Base-by-base conservation (phyloP, 2,888 invertebrate species). In the Coelogynopora nodosa region DNA sequence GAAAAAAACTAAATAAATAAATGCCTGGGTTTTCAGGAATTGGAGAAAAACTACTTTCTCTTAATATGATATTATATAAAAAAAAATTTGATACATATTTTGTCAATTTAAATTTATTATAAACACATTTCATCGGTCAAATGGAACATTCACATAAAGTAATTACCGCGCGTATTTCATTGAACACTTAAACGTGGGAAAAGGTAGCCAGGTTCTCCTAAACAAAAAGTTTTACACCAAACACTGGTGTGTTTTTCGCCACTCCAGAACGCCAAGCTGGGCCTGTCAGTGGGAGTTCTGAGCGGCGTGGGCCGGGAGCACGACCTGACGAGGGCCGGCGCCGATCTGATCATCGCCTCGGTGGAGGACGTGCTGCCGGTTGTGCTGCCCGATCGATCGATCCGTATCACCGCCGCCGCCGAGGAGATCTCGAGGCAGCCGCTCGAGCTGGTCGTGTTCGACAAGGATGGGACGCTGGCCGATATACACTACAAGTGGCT, bases 221-320 rank as follows among this genome's bases (percentile, higher is more conserved):
- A n/a, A n/a, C n/a, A 49, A 18, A 18, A 10, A 5, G 5, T 49
- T 49, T 49, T 49, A 49, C 49, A 49, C 49, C 5, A 49, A 18
- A 10, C 18, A 49, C 5, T 10, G 49, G 49, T 49, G 5, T 49
- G 18, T 49, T 49, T 49, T 49, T 5, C 5, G 5, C 5, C 49
- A 49, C 18, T 49, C 49, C 27, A 85, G 85, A 85, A 85, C 0
- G 92, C 93, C 13, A 90, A 91, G 27, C 89, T 93, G 18, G 91
- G 92, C 28, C 91, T 90, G 88, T 91, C 90, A 29, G 90, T 93
- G 13, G 93, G 92, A 0, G 92, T 93, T 18, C 89, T 92, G 26
- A 92, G 92, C 86, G 93, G 93, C 29, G 90, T 88, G 5, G 88
- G 87, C 0, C 30, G 74, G n/a, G 83, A 49, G 23, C 67, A 67